Evolutionary conservation across 2,888 invertebrate species (phyloP), one percentile per base, ranked within the genome.

Genomic region (Rotaria sp.): DNA sequence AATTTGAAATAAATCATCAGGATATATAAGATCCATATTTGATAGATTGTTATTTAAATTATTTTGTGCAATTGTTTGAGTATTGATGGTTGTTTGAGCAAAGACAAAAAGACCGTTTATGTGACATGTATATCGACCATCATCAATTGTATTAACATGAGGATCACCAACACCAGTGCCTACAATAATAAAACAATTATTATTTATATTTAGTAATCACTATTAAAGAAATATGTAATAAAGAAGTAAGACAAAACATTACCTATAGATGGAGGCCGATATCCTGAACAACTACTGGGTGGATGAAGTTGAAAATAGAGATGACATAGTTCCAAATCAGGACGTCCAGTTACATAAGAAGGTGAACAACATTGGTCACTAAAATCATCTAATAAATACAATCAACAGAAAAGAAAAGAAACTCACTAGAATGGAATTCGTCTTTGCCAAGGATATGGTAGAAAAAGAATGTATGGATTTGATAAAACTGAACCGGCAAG

Each of bases 301-400:
- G 75, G 75, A 75, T 45, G 75, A 41, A 75, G 21, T 75, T 75
- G 75, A 75, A 24, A 75, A 26, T 75, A 75, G 5, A 75, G 41
- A 41, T 26, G 38, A 41, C 75, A 75, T 26, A 21, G 1, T 18
- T 75, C 26, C 75, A 24, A 26, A 45, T 41, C 21, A 45, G 24
- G 7, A 26, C 7, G 1, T 1, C 38, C 38, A 21, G 18, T 21
- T 15, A 2, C 0, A n/a, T n/a, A 10, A 21, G 24, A 24, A 24
- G 75, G 41, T 75, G 26, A 38, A 41, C 75, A 75, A 75, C 75
- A 75, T 24, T 75, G 41, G 45, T 75, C 75, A 75, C 75, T 75
- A 41, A 75, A 75, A 10, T 26, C 8, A 18, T 5, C 21, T 26
- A 7, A 41, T 26, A 26, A 41, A 15, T 75, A 41, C 21, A 18